Evolutionary conservation across 2,888 invertebrate species (phyloP).

Genomic region (Eilema caniola): DNA sequence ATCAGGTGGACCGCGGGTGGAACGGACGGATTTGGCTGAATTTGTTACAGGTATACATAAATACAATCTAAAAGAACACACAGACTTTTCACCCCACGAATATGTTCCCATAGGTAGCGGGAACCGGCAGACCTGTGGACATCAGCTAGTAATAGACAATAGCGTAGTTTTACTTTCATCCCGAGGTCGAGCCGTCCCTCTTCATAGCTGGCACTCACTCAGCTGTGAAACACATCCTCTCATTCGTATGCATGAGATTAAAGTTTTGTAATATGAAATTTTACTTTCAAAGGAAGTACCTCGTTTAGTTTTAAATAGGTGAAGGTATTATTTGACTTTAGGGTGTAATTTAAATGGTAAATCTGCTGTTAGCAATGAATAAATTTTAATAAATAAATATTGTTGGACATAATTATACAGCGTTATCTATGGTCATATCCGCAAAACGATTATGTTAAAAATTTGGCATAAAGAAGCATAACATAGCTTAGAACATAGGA

Average conservation of each 20-base stretch:
- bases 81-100: too few relatives aligned
- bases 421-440: not conserved
- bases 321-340: constrained; percentile 18
- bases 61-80: too few relatives aligned
- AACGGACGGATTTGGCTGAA: too few relatives aligned
- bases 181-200: constrained; percentile 13
- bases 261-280: constrained; percentile 31
- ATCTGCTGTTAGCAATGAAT: constrained; percentile 23
- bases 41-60: too few relatives aligned
- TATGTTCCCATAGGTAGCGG: too few relatives aligned
- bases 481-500: too few relatives aligned
- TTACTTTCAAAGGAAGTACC: constrained; percentile 39
- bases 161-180: constrained; percentile 36
- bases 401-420: not conserved
- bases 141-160: not conserved
- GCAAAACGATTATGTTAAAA: not conserved
- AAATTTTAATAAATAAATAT: constrained; percentile 15
- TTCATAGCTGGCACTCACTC: constrained; percentile 14
- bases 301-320: constrained; percentile 15
- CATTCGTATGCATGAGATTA: constrained; percentile 64
- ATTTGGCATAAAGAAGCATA: not conserved
- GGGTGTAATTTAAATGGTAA: constrained; percentile 19
- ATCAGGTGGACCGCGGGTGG: too few relatives aligned
- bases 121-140: too few relatives aligned
- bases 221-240: constrained; percentile 49